Base-by-base conservation (phyloP, 2,113 vertebrate species). In the Halichoerus grypus region DNA sequence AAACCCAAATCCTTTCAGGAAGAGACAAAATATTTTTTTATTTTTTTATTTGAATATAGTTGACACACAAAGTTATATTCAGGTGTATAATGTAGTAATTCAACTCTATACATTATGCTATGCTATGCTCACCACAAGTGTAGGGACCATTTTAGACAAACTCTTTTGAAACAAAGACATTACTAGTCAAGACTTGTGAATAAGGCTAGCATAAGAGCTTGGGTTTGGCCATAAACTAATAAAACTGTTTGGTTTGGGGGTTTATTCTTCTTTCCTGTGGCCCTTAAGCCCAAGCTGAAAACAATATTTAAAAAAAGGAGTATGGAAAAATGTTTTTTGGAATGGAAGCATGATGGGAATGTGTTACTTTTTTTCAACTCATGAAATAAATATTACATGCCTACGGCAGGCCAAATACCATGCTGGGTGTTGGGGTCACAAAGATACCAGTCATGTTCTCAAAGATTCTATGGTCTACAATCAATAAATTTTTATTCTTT, bases 91-190 rank as follows among this genome's bases (percentile, higher is more conserved):
- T 49, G 39, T 49, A 77, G 26, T 77, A 26, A 77, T 18, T 31
- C 74, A 18, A 49, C 42, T 77, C 42, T 31, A 77, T 77, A 31
- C 42, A 49, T 49, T 28, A 26, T 14, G 39, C 36, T 77, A 77
- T 77, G 46, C 42, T 77, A 49, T 49, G 42, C 26, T 49, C 46
- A 31, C 74, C 14, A 31, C 42, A 76, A 76, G 15, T 46, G 15
- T 10, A 49, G 74, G 74, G 26, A 31, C 74, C 26, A 49, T 77
- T 77, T 49, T 77, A 77, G 74, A 31, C 46, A 89, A 91, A 82
- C 12, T 72, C 81, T 94, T 90, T 26, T 33, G 49, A 94, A 95
- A 79, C 77, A 55, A 94, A 94, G n/a, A 86, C 19, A 79, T 65
- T 80, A 67, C 5, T 19, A 79, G 31, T 31, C 49, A 90, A 95